Conservation (phyloP, 2,113 vertebrate species). For the Lycaon pictus region DNA sequence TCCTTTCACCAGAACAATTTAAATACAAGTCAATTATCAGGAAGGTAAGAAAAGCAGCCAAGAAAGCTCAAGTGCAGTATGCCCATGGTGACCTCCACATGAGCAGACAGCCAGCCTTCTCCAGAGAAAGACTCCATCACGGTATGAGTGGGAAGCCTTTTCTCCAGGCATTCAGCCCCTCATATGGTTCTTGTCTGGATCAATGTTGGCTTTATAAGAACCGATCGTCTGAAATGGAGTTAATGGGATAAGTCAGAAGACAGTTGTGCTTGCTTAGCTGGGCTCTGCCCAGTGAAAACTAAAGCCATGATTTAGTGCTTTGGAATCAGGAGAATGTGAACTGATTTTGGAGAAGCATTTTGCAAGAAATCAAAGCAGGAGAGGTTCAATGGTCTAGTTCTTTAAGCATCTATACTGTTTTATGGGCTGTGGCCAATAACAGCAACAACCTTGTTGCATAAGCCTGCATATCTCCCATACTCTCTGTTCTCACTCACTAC, state of each 20-base stretch:
- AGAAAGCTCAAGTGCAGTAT: background rate
- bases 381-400: background rate
- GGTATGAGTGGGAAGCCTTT: background rate
- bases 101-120: background rate
- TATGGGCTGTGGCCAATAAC: background rate
- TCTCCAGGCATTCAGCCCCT: background rate
- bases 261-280: background rate
- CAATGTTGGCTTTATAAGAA: background rate
- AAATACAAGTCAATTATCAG: background rate
- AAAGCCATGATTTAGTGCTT: background rate
- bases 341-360: background rate
- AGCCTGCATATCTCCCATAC: fast-evolving
- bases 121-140: background rate
- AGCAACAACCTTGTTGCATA: fast-evolving
- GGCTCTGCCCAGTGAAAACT: background rate
- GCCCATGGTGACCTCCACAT: background rate
- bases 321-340: fast-evolving
- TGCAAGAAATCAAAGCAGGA: background rate
- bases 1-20: background rate
- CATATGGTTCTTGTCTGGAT: background rate
- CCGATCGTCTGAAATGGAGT: background rate
- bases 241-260: background rate
- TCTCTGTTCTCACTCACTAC: too few species aligned
- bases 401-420: too few species aligned
- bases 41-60: background rate